Percentiles rank a stretch among this genome's conserved stretches.
phyloP scores from a whole-genome alignment of 2,888 invertebrate genomes.

The Gari tellinella region DNA sequence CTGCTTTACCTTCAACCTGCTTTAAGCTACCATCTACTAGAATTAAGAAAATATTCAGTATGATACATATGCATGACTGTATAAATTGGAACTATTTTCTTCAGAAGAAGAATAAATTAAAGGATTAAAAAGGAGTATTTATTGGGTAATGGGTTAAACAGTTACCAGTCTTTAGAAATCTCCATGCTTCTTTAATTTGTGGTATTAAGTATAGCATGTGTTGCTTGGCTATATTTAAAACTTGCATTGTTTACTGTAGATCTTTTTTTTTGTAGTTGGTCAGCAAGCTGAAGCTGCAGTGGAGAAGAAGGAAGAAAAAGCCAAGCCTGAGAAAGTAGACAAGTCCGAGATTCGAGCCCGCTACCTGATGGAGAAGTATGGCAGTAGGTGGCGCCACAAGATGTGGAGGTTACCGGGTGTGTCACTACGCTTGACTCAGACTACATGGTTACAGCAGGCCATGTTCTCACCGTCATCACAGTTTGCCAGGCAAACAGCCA shows the following conservation, averaged over 20 bases:
- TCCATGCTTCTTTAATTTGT: too few relatives aligned
- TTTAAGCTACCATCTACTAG: too few relatives aligned
- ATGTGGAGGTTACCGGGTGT: constrained; percentile 78
- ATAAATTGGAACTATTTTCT: too few relatives aligned
- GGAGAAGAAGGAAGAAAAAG: constrained; percentile 37
- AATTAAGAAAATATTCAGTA: too few relatives aligned
- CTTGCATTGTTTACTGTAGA: background rate
- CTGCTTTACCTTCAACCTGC: too few relatives aligned
- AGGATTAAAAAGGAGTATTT: too few relatives aligned
- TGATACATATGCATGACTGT: too few relatives aligned
- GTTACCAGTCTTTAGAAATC: too few relatives aligned
- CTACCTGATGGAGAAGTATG: constrained; percentile 92
- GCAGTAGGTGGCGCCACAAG: constrained; percentile 88
- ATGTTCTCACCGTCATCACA: constrained; percentile 96
- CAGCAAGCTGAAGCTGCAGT: constrained; percentile 7
- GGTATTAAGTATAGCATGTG: too few relatives aligned
- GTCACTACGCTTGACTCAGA: constrained; percentile 80
- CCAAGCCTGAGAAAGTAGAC: constrained; percentile 51
- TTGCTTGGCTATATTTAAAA: too few relatives aligned
- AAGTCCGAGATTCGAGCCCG: constrained; percentile 81
- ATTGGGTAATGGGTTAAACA: too few relatives aligned
- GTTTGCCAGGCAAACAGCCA: constrained; percentile 94
- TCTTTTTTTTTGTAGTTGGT: constrained; percentile 1
- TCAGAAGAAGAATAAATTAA: too few relatives aligned
- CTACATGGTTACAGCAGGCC: constrained; percentile 95